phyloP scores from a whole-genome alignment of 2,113 vertebrate species.

The Nerophis lumbriciformis region DNA sequence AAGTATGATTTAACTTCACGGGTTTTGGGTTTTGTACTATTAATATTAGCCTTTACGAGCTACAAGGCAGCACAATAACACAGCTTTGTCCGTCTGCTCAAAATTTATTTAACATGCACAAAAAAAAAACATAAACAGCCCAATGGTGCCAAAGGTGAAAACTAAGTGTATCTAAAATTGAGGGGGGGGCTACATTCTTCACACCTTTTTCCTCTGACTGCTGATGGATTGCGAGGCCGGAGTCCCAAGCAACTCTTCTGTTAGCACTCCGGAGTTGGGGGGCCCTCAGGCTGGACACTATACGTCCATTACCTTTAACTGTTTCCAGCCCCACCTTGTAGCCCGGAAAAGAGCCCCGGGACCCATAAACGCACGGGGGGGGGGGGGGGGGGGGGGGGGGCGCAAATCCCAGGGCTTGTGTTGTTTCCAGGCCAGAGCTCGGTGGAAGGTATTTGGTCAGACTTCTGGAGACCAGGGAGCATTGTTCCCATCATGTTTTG shows the following conservation, averaged over 20 bases:
- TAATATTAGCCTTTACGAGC: too few relatives aligned
- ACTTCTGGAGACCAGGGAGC: slow-evolving; percentile 6
- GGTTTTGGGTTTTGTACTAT: too few relatives aligned
- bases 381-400: slow-evolving; percentile 16
- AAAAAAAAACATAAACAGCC: background rate
- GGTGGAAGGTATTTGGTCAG: slow-evolving; percentile 29
- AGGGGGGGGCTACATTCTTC: slow-evolving; percentile 17
- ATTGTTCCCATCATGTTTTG: slow-evolving; percentile 50
- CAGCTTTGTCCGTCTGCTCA: background rate
- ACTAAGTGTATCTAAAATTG: slow-evolving; percentile 17
- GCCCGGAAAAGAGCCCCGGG: slow-evolving; percentile 36
- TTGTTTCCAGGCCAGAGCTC: slow-evolving; percentile 33
- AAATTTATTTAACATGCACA: background rate
- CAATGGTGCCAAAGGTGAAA: background rate
- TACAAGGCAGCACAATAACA: too few relatives aligned
- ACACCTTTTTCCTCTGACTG: slow-evolving; percentile 30
- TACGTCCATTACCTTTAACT: slow-evolving; percentile 56
- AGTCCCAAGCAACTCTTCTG: slow-evolving; percentile 15
- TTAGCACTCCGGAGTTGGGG: slow-evolving; percentile 15
- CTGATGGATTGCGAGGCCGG: slow-evolving; percentile 25
- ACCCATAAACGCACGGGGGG: slow-evolving; percentile 26
- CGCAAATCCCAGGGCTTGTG: slow-evolving; percentile 29
- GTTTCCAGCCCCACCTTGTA: slow-evolving; percentile 49
- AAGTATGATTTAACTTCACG: too few relatives aligned
- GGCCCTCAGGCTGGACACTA: slow-evolving; percentile 42